phyloP scores from a whole-genome alignment of 1,140 invertebrate genomes.

The Parasteatoda tepidariorum region DNA sequence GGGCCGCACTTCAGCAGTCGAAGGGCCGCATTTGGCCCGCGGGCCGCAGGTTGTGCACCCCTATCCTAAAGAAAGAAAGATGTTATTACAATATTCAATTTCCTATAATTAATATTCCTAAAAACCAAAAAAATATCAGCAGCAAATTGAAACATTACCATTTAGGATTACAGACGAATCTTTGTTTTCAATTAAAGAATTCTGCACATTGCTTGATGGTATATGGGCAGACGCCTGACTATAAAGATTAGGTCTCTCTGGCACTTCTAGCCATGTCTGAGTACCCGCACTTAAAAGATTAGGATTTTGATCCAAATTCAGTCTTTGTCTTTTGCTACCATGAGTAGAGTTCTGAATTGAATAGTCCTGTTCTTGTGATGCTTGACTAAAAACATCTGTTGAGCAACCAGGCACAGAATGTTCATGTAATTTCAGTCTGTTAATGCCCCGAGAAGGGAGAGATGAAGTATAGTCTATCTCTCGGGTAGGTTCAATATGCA shows the following conservation, averaged over 20 bases:
- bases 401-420: neutral
- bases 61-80: too few species aligned
- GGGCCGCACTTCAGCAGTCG: too few species aligned
- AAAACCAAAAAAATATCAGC: neutral
- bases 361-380: neutral
- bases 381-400: neutral
- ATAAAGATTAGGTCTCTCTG: slow-evolving; percentile 1
- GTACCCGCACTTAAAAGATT: slow-evolving; percentile 34
- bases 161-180: slow-evolving; percentile 23
- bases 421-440: neutral
- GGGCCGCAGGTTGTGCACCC: too few species aligned
- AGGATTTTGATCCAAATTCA: neutral
- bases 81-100: too few species aligned
- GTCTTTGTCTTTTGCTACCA: neutral
- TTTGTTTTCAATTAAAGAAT: slow-evolving; percentile 26
- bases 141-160: slow-evolving; percentile 7
- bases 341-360: neutral
- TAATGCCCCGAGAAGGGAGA: neutral
- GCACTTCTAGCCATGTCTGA: slow-evolving; percentile 41
- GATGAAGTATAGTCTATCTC: neutral
- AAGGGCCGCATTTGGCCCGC: too few species aligned
- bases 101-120: neutral
- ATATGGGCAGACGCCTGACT: neutral
- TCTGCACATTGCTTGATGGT: slow-evolving; percentile 11
- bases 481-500: neutral